Conservation (phyloP, 2,797 vertebrate genomes). For the Rhynchonycteris naso region DNA sequence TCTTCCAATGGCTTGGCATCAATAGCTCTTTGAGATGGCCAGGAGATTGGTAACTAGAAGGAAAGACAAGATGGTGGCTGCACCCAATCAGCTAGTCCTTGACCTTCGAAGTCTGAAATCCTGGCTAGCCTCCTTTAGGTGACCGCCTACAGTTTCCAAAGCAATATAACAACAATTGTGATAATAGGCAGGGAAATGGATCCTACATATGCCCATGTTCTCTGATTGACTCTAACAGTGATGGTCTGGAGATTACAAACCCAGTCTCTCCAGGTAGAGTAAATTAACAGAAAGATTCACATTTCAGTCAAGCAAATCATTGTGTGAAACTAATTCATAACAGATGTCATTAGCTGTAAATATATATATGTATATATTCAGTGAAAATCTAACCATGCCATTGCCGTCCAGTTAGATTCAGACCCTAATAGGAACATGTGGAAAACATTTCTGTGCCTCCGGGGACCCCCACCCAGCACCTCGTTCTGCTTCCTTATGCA, state of each 20-base stretch:
- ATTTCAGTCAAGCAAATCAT: conserved; percentile 41
- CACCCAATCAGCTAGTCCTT: background rate
- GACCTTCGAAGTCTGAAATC: background rate
- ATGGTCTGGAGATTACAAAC: background rate
- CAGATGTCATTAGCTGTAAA: conserved; percentile 30
- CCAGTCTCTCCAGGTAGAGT: background rate
- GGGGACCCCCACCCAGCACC: background rate
- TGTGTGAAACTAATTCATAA: conserved; percentile 46
- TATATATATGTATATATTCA: background rate
- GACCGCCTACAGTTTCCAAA: background rate
- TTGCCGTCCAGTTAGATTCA: background rate
- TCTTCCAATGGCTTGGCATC: background rate
- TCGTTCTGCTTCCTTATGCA: background rate
- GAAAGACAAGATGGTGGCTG: background rate
- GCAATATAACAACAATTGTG: background rate
- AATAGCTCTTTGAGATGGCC: background rate
- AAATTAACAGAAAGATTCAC: conserved; percentile 45
- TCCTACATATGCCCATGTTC: too few species aligned
- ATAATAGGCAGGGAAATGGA: background rate
- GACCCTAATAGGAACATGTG: background rate
- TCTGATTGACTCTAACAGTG: background rate
- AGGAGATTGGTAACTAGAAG: background rate
- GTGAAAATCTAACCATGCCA: background rate
- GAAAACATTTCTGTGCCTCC: background rate
- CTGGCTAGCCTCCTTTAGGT: background rate